Evolutionary conservation across 2,888 invertebrate species (phyloP), one percentile per base, ranked within the genome.

Genomic region (Oithona nana): DNA sequence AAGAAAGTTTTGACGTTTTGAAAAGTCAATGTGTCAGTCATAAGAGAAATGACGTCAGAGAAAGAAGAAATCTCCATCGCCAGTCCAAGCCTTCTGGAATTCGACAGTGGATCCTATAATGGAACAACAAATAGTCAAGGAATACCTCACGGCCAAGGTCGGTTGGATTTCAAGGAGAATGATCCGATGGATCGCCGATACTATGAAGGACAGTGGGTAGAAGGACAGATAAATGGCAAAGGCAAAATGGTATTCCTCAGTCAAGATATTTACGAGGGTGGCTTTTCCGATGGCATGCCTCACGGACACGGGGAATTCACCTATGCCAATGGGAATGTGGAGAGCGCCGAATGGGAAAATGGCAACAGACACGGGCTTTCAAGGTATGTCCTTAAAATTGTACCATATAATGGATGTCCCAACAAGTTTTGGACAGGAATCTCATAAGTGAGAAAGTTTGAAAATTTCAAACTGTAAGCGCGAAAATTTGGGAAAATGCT

Each of bases 241-340:
- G 57, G 57, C 39, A 30, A 57, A 26, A 57, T 57, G 57, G 31
- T 28, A 1, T 57, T 57, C 20, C 22, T n/a, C 8, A 24, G 30
- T 31, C 30, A 31, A 16, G 57, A 57, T 20, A 31, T 57, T 20
- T 57, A 57, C 31, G 39, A 57, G 2, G 57, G 57, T 30, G 30
- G 4, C 13, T 57, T 57, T 57, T n/a, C n/a, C 20, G 39, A 57
- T 57, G 39, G 39, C 39, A 22, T 57, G 8, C 57, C 57, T 6
- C 57, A 57, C 31, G 57, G 57, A 20, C 31, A 22, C 20, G 57
- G 57, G 4, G 22, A 30, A n/a, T 57, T 57, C 22, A 31, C 22
- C 1, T 57, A 57, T 31, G 39, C 39, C 39, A 22, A 4, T 2
- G 57, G 57, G 20, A 20, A 57, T n/a, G 39, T 57, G 8, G 57